Evolutionary conservation across 1,140 invertebrate genomes (phyloP).

Genomic region (Phthorimaea operculella): DNA sequence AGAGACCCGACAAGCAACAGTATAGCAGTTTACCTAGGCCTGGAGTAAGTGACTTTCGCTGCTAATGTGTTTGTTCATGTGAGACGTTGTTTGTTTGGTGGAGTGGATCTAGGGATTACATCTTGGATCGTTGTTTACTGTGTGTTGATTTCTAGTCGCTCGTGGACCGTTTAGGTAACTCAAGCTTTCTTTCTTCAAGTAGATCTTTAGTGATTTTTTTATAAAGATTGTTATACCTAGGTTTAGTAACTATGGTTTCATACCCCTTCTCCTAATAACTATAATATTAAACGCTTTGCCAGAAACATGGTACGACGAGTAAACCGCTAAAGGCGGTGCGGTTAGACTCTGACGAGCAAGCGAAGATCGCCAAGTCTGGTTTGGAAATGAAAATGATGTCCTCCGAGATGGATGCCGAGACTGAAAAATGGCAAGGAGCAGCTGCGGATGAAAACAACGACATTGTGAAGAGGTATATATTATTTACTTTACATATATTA

Average conservation of each 20-base stretch:
- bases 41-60: slow-evolving; percentile 73
- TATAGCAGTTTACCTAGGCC: slow-evolving; percentile 95
- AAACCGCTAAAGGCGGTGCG: slow-evolving; percentile 93
- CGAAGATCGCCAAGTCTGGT: slow-evolving; percentile 96
- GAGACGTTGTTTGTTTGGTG: too few relatives aligned
- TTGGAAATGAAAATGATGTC: slow-evolving; percentile 97
- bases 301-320: slow-evolving; percentile 97
- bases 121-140: too few relatives aligned
- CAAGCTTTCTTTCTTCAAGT: too few relatives aligned
- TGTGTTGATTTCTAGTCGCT: too few relatives aligned
- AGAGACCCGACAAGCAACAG: slow-evolving; percentile 85
- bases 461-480: slow-evolving; percentile 85
- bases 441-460: slow-evolving; percentile 92
- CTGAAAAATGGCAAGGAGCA: slow-evolving; percentile 91
- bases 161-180: too few relatives aligned
- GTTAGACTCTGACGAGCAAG: slow-evolving; percentile 94
- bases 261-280: too few relatives aligned
- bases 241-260: not conserved
- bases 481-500: too few relatives aligned
- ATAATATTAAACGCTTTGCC: slow-evolving; percentile 11
- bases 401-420: slow-evolving; percentile 97
- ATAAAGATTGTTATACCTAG: not conserved
- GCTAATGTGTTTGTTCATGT: too few relatives aligned
- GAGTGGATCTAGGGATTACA: too few relatives aligned
- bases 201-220: too few relatives aligned